Evolutionary conservation across 2,797 vertebrate genomes (phyloP).

Genomic region (Forpus xanthops): DNA sequence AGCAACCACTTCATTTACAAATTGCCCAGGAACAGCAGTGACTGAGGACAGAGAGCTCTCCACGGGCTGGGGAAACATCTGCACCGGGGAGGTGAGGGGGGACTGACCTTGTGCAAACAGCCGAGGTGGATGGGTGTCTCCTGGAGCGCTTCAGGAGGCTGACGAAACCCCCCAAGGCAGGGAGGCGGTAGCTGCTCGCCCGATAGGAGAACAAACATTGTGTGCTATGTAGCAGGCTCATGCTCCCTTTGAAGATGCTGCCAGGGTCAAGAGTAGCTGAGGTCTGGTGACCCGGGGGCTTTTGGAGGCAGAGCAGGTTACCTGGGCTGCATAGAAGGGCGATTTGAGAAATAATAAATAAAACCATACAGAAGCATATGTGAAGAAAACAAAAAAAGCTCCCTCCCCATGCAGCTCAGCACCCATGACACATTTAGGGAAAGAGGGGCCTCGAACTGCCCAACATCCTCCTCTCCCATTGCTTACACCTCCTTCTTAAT

Average conservation of each 20-base stretch:
- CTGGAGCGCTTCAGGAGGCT: constrained; percentile 26
- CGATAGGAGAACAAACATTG: constrained; percentile 75
- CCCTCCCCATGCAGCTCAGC: background rate
- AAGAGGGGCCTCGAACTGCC: background rate
- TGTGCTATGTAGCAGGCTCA: constrained; percentile 64
- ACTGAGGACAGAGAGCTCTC: background rate
- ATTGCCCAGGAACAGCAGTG: background rate
- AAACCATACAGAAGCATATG: background rate
- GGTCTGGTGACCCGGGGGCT: constrained; percentile 43
- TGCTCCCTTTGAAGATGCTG: constrained; percentile 77
- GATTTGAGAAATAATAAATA: background rate
- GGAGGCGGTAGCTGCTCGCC: constrained; percentile 46
- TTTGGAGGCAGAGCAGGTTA: background rate
- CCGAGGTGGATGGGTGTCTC: background rate
- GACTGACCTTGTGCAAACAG: constrained; percentile 48
- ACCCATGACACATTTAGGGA: background rate
- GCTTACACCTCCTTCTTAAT: background rate
- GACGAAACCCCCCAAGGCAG: constrained; percentile 64
- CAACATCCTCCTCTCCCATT: background rate
- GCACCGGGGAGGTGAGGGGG: background rate
- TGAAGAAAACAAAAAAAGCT: background rate
- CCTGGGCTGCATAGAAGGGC: constrained; percentile 2
- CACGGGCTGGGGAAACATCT: accelerated
- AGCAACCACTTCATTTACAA: accelerated
- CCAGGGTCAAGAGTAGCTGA: constrained; percentile 67